Evolutionary conservation across 1,140 invertebrate genomes (phyloP).

Genomic region (Maniola jurtina): DNA sequence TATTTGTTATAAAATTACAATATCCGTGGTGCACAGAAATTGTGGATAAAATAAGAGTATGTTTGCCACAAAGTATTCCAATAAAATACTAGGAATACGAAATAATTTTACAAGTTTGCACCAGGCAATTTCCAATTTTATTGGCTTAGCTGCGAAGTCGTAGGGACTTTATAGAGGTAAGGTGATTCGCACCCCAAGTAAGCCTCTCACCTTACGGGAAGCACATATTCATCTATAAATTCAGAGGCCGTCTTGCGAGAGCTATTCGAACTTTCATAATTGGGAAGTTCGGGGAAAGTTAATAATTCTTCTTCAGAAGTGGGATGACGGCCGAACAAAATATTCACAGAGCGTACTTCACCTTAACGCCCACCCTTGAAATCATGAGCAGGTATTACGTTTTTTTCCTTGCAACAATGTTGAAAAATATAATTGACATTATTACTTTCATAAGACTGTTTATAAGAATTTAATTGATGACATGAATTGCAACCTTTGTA

Average conservation of each 20-base stretch:
- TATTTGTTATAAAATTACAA: no score
- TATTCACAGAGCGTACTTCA: constrained; percentile 71
- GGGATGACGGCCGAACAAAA: constrained; percentile 70
- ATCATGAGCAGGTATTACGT: constrained; percentile 19
- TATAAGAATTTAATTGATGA: no score
- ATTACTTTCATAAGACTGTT: constrained; percentile 10
- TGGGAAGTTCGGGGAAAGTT: constrained; percentile 76
- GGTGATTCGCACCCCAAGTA: constrained; percentile 49
- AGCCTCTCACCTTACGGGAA: constrained; percentile 51
- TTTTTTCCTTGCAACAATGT: constrained; percentile 1
- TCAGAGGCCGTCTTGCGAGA: constrained; percentile 73
- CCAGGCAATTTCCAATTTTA: constrained; percentile 48
- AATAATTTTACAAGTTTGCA: constrained; percentile 40
- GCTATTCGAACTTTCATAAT: constrained; percentile 79
- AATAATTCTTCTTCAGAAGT: constrained; percentile 79
- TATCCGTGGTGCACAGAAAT: neutral
- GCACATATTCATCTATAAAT: constrained; percentile 77
- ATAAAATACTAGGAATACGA: constrained; percentile 35
- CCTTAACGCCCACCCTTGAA: constrained; percentile 59
- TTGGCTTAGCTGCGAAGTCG: constrained; percentile 45
- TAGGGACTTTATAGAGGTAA: constrained; percentile 46
- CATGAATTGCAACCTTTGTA: no score
- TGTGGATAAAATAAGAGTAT: neutral
- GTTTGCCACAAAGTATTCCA: constrained; percentile 3
- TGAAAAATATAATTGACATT: neutral